Percentiles rank a stretch among this genome's conserved stretches.
phyloP scores from a whole-genome alignment of 2,888 invertebrate species.

The Scaptomyza polygonia region DNA sequence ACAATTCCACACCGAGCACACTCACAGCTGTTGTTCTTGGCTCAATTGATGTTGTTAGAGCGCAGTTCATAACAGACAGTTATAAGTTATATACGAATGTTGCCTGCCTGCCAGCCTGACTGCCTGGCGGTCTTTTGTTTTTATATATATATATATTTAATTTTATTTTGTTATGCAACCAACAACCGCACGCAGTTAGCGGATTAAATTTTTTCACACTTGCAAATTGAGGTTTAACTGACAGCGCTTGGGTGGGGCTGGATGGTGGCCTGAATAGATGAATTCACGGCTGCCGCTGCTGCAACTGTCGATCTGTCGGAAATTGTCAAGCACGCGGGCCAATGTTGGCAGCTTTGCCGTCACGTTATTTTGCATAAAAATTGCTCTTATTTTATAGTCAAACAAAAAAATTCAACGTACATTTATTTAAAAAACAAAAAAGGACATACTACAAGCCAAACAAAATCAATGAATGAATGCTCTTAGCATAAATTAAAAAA shows the following conservation, averaged over 20 bases:
- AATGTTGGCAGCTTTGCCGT: constrained; percentile 31
- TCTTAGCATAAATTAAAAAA: too few relatives aligned
- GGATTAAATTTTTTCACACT: constrained; percentile 70
- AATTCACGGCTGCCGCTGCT: constrained; percentile 20
- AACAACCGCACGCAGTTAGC: constrained; percentile 57
- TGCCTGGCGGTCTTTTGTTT: constrained; percentile 14
- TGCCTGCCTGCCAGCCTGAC: too few relatives aligned
- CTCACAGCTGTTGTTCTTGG: constrained; percentile 48
- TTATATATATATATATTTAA: constrained; percentile 11
- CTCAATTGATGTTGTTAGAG: constrained; percentile 22
- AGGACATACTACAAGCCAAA: too few relatives aligned
- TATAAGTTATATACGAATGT: constrained; percentile 54
- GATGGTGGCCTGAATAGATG: constrained; percentile 8
- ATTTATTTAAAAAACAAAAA: background rate
- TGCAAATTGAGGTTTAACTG: constrained; percentile 8
- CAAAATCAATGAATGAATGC: background rate
- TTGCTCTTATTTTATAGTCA: constrained; percentile 20
- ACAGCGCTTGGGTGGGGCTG: background rate
- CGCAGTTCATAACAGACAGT: constrained; percentile 38
- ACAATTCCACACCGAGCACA: constrained; percentile 48
- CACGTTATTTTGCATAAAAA: constrained; percentile 66
- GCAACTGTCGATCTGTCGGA: constrained; percentile 73
- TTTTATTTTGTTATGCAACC: constrained; percentile 20
- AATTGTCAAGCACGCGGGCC: constrained; percentile 67
- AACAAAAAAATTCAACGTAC: constrained; percentile 4